Percentiles rank a stretch among this genome's conserved stretches.
Conservation (phyloP, 1,140 invertebrate species). For the Trialeurodes vaporariorum region DNA sequence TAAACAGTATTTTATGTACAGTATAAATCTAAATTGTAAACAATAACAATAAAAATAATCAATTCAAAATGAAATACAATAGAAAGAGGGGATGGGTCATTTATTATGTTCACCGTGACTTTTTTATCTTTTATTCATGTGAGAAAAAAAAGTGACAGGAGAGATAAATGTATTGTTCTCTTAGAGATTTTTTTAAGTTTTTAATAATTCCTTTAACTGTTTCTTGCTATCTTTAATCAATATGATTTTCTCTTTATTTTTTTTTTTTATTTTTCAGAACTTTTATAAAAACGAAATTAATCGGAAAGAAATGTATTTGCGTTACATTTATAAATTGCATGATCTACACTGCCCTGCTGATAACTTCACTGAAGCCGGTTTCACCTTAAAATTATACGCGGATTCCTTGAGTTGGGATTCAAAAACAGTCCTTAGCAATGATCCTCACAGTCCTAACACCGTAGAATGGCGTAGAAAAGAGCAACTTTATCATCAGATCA, state of each 20-base stretch:
- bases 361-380: constrained; percentile 92
- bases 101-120: no score
- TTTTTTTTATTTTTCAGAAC: constrained; percentile 50
- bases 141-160: background rate
- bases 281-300: constrained; percentile 96
- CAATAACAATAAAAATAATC: no score
- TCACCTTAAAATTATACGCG: constrained; percentile 87
- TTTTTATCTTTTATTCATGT: no score
- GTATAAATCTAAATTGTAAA: no score
- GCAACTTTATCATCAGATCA: constrained; percentile 77
- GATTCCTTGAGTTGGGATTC: constrained; percentile 80
- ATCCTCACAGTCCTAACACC: constrained; percentile 47
- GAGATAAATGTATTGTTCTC: background rate
- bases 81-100: no score
- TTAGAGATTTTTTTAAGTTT: background rate
- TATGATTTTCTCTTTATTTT: constrained; percentile 2
- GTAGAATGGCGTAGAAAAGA: constrained; percentile 90
- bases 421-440: constrained; percentile 45
- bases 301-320: constrained; percentile 89
- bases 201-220: background rate
- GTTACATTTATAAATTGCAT: constrained; percentile 94
- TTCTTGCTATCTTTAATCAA: background rate
- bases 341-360: constrained; percentile 86
- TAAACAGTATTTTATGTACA: no score
- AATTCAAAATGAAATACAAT: no score